Percentiles rank a stretch among this genome's conserved stretches.
Evolutionary conservation across 2,888 invertebrate species (phyloP).

Genomic region (Drosophila demipolita): DNA sequence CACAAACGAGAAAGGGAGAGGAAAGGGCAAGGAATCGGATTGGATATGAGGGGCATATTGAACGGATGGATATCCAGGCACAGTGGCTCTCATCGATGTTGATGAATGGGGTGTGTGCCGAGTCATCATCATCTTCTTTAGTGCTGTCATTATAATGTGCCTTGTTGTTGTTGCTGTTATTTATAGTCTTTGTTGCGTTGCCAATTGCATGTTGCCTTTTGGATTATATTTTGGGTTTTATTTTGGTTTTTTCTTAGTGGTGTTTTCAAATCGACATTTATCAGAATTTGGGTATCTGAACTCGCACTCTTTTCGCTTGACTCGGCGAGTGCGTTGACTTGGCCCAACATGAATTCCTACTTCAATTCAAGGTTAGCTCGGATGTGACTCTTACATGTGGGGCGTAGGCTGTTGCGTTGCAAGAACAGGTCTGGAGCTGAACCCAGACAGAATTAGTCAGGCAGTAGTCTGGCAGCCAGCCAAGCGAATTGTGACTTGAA

Average conservation of each 20-base stretch:
- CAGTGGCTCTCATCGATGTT: slow-evolving; percentile 59
- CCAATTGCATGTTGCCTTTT: slow-evolving; percentile 42
- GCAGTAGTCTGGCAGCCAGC: slow-evolving; percentile 50
- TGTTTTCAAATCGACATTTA: slow-evolving; percentile 42
- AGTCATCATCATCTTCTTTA: slow-evolving; percentile 75
- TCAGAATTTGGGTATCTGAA: slow-evolving; percentile 55
- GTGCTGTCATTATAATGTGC: slow-evolving; percentile 81
- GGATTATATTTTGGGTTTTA: slow-evolving; percentile 40
- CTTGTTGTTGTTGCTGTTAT: slow-evolving; percentile 37
- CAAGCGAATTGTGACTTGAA: slow-evolving; percentile 57
- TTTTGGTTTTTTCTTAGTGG: slow-evolving; percentile 19
- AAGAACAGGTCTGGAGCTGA: slow-evolving; percentile 15
- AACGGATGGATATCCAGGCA: slow-evolving; percentile 2
- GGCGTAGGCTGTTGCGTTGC: slow-evolving; percentile 4
- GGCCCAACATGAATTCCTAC: slow-evolving; percentile 12
- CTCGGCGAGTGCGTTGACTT: slow-evolving; percentile 36
- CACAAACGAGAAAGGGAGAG: background rate
- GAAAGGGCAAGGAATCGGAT: background rate
- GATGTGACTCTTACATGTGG: background rate
- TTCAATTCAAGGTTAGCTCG: slow-evolving; percentile 43
- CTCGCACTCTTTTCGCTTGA: slow-evolving; percentile 38
- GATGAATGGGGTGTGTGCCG: slow-evolving; percentile 81
- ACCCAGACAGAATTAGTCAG: slow-evolving; percentile 1
- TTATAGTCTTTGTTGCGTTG: slow-evolving; percentile 63
- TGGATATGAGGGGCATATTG: background rate